Evolutionary conservation across 2,113 vertebrate species (phyloP).

Genomic region (Coptodon bakossiorum): DNA sequence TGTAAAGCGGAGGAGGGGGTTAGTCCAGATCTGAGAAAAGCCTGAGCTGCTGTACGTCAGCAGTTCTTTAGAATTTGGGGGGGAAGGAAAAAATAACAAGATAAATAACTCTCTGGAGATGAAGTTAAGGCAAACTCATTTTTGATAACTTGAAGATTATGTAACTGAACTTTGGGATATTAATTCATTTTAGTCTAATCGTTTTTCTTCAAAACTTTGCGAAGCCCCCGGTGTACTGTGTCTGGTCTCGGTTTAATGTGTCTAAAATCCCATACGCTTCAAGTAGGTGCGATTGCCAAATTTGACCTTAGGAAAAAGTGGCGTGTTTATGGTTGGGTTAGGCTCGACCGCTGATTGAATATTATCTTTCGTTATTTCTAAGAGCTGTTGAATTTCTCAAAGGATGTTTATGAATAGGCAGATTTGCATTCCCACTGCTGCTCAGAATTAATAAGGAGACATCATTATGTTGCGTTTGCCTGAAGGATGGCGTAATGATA

Average conservation of each 20-base stretch:
- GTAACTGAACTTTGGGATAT: constrained; percentile 49
- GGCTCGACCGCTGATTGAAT: background rate
- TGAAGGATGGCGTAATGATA: background rate
- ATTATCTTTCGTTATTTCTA: background rate
- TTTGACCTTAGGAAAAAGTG: background rate
- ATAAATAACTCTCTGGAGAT: background rate
- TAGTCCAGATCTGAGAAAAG: background rate
- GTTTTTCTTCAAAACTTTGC: constrained; percentile 15
- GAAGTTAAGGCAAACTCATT: constrained; percentile 25
- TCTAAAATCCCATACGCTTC: constrained; percentile 21
- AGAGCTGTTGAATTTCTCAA: background rate
- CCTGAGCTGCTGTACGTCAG: background rate
- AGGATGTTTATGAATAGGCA: background rate
- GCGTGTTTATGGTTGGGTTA: background rate
- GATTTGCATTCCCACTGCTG: background rate
- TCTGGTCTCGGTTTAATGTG: constrained; percentile 29
- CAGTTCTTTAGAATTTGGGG: background rate
- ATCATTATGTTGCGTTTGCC: background rate
- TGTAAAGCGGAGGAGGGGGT: background rate
- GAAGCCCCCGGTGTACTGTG: background rate
- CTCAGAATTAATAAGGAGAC: background rate
- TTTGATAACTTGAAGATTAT: constrained; percentile 41
- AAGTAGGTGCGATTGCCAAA: constrained; percentile 1
- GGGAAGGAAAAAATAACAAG: background rate
- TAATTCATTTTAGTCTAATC: constrained; percentile 16